Conservation (phyloP, 2,113 vertebrate genomes). For the Oryzias celebensis region DNA sequence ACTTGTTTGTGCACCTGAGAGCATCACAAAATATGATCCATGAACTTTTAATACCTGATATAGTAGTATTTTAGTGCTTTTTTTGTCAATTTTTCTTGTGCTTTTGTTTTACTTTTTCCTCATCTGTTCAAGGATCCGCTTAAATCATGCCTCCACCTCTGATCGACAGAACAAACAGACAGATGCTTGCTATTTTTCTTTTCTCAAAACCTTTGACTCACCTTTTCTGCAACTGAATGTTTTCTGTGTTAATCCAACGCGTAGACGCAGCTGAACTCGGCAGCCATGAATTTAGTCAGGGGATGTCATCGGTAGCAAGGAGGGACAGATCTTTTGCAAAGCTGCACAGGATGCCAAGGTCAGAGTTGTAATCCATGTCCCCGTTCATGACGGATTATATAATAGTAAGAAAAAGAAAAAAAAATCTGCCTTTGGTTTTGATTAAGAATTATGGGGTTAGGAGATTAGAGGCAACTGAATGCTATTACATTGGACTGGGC, state of each 20-base stretch:
- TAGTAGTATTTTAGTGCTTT: too few relatives aligned
- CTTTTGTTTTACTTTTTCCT: too few relatives aligned
- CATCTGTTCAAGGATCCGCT: too few relatives aligned
- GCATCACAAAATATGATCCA: background rate
- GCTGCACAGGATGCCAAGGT: slow-evolving; percentile 42
- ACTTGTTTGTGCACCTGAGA: slow-evolving; percentile 32
- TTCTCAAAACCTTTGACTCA: too few relatives aligned
- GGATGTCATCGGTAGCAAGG: slow-evolving; percentile 18
- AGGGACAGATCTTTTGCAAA: slow-evolving; percentile 11
- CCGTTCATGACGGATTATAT: slow-evolving; percentile 75
- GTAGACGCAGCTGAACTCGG: slow-evolving; percentile 4
- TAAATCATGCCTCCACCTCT: too few relatives aligned
- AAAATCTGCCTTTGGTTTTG: slow-evolving; percentile 68
- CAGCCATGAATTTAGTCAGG: slow-evolving; percentile 26
- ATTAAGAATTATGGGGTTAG: slow-evolving; percentile 76
- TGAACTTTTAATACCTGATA: background rate
- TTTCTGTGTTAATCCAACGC: slow-evolving; percentile 3
- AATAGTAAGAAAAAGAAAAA: slow-evolving; percentile 50
- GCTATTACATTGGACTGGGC: slow-evolving; percentile 65
- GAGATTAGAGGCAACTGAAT: slow-evolving; percentile 73
- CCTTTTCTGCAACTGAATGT: too few relatives aligned
- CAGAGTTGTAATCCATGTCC: slow-evolving; percentile 64
- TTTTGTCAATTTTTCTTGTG: too few relatives aligned
- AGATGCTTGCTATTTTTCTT: too few relatives aligned
- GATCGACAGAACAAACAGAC: too few relatives aligned